A percentile compares a stretch with the other conserved stretches of the same genome.
phyloP scores from a whole-genome alignment of 2,797 vertebrate species.

The Gallinago nigripennis region DNA sequence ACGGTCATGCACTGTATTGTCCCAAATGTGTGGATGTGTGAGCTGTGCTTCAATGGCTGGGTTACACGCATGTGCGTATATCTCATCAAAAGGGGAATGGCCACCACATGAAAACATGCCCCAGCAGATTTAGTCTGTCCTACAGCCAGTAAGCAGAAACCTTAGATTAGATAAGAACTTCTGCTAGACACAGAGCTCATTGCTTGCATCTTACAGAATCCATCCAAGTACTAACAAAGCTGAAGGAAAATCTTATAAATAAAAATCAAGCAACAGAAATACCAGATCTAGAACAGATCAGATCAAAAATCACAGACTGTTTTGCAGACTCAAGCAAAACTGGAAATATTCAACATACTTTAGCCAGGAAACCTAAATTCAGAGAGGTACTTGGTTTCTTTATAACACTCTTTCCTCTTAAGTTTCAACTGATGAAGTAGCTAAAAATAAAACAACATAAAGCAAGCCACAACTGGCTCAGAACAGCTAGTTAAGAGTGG shows the following conservation, averaged over 20 bases:
- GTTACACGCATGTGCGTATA: neutral
- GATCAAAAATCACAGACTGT: neutral
- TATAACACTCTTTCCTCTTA: neutral
- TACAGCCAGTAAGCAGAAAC: constrained; percentile 5
- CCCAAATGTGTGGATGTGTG: neutral
- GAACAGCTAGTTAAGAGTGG: neutral
- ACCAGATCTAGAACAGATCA: neutral
- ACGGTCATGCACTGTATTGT: neutral
- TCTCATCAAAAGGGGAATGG: neutral
- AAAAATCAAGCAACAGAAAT: neutral
- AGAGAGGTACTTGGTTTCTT: neutral
- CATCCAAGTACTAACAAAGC: neutral
- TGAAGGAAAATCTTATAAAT: neutral
- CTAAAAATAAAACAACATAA: neutral
- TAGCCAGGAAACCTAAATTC: neutral
- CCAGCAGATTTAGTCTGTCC: neutral
- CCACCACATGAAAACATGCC: neutral
- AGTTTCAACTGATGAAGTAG: neutral
- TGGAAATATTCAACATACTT: neutral
- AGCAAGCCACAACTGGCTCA: neutral
- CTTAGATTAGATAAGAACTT: neutral
- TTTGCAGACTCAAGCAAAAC: neutral
- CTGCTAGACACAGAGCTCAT: neutral
- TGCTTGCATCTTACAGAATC: neutral
- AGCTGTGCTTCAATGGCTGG: neutral